These are phyloP conservation scores for Rhabdophis nuchalis DNA, from an alignment of 2,797 vertebrate species.

Conservation along the genomic window DNA sequence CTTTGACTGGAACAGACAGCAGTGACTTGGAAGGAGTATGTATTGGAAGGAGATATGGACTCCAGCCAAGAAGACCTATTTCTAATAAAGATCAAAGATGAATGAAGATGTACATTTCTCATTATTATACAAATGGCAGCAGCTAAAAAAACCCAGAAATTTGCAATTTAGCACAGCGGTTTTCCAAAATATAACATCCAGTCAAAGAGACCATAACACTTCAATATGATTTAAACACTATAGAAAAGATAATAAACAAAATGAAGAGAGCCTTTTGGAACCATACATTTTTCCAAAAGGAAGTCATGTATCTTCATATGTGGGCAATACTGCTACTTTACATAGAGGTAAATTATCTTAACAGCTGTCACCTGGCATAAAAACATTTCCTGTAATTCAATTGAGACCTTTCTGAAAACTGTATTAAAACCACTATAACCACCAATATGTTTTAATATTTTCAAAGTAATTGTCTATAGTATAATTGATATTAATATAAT, in stretches of 20 bases:
- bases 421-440: background rate
- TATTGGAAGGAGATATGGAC: conserved; percentile 21
- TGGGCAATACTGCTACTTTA: background rate
- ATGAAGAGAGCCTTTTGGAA: background rate
- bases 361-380: background rate
- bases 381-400: background rate
- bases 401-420: background rate
- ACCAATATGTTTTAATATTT: background rate
- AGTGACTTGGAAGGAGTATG: conserved; percentile 13
- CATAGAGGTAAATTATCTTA: background rate
- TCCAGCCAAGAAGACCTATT: background rate
- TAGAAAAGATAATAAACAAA: background rate
- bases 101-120: conserved; percentile 10
- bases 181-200: conserved; percentile 1
- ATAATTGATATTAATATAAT: background rate
- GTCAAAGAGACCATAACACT: background rate
- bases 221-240: background rate
- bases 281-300: background rate
- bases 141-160: background rate
- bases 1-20: conserved; percentile 2
- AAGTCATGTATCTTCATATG: background rate
- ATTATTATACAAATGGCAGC: background rate
- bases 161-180: background rate
- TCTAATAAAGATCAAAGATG: conserved; percentile 21
- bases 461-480: background rate